These are phyloP conservation scores for Varanus komodoensis DNA, from an alignment of 2,113 vertebrate species.

Conservation along the genomic window DNA sequence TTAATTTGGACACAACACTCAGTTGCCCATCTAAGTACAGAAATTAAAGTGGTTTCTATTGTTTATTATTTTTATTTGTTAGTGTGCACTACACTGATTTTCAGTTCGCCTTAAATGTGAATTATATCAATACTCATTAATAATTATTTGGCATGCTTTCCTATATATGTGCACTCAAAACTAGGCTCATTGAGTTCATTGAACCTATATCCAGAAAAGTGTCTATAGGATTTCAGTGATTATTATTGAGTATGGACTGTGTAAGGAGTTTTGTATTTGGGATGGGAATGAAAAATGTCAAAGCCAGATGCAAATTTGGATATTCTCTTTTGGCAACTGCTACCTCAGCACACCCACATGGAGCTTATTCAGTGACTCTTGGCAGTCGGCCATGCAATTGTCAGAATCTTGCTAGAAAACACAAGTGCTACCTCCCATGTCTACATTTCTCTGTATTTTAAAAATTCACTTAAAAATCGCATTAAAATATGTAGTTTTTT, in stretches of 20 bases:
- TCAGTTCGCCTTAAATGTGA: background rate
- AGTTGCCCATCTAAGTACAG: background rate
- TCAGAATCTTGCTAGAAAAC: background rate
- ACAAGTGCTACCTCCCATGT: background rate
- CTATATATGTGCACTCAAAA: too few relatives aligned
- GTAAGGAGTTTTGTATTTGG: slow-evolving; percentile 9
- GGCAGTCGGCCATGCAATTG: background rate
- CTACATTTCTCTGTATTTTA: background rate
- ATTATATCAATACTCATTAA: background rate
- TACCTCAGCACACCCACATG: background rate
- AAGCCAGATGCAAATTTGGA: background rate
- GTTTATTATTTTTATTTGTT: background rate
- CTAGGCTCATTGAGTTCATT: background rate
- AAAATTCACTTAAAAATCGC: background rate
- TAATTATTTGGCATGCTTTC: background rate
- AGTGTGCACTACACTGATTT: background rate
- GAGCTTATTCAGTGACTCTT: background rate
- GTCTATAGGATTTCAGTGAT: background rate
- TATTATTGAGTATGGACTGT: background rate
- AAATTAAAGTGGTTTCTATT: background rate
- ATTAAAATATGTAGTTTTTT: background rate
- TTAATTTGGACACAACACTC: background rate
- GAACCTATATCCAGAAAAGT: background rate
- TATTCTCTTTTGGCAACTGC: slow-evolving; percentile 1
- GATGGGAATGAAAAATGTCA: background rate